Percentiles rank a stretch among this genome's conserved stretches.
Evolutionary conservation across 2,888 invertebrate genomes (phyloP).

Genomic region (Aplocera efformata): DNA sequence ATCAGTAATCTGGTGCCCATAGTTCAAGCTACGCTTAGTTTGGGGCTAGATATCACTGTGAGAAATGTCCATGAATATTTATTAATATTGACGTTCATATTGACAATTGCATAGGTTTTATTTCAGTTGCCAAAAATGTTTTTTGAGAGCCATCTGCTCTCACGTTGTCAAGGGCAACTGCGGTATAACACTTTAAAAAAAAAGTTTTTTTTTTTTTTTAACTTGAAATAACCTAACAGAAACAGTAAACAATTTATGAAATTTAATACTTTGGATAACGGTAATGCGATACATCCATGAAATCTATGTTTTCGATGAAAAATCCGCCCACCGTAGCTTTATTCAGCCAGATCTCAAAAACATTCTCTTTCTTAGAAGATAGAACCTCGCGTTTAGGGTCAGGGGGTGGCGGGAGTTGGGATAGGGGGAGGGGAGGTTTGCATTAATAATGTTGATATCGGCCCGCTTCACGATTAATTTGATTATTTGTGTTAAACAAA

Average conservation of each 20-base stretch:
- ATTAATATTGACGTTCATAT: no score
- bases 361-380: constrained; percentile 50
- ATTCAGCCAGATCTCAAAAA: constrained; percentile 17
- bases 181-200: no score
- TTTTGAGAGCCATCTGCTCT: no score
- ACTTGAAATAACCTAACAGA: background rate
- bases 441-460: constrained; percentile 80
- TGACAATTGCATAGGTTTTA: no score
- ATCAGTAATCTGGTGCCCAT: no score
- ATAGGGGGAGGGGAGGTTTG: constrained; percentile 47
- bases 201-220: no score
- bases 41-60: no score
- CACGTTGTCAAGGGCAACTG: no score
- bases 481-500: constrained; percentile 63
- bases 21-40: no score
- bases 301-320: constrained; percentile 1
- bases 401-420: constrained; percentile 31
- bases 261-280: no score
- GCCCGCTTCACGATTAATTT: constrained; percentile 73
- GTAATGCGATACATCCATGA: constrained; percentile 4
- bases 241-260: background rate
- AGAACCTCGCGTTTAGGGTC: constrained; percentile 34
- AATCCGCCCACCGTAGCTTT: constrained; percentile 9
- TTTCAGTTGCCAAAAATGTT: no score
- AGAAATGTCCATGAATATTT: no score